Base-by-base conservation (phyloP, 1,140 invertebrate genomes). In the Streblospio benedicti region DNA sequence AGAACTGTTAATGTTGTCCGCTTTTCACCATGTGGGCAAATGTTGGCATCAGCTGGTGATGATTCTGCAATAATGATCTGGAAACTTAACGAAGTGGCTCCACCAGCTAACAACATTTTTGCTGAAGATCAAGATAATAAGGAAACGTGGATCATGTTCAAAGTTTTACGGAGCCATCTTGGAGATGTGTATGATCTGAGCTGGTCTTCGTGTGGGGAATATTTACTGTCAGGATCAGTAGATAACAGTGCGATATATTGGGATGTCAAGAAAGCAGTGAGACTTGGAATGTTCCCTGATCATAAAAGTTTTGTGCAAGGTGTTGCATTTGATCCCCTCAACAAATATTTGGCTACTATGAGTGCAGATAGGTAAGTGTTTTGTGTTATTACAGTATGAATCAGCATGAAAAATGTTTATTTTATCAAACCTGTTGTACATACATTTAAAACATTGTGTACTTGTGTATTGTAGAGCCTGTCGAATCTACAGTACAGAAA, bases 291-390 rank as follows among this genome's bases (percentile, higher is more conserved):
- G 63, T 79, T 95, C 25, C 81, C 84, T 32, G 91, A 95, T 69
- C 90, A 94, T 71, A 94, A 94, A 80, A 90, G 91, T 28, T 97
- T 94, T 81, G 92, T 97, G n/a, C 93, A 97, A 78, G 94, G 94
- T 32, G 91, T 94, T 6, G 78, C 87, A 0, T 93, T 87, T 86
- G 91, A 96, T 79, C 92, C 92, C n/a, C 77, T 81, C 45, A 86
- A 87, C 71, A 83, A 89, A 69, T 86, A 83, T 68, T 81, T 91
- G 57, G 87, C 85, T 28, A 86, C 90, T 4, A 76, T 91, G 60
- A 86, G 87, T 69, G 85, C 86, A 65, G 91, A 93, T 70, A n/a
- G n/a, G n/a, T n/a, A n/a, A n/a, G n/a, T n/a, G n/a, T n/a, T n/a
- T n/a, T n/a, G n/a, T n/a, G n/a, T n/a, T n/a, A n/a, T n/a, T n/a